Conservation (phyloP, 2,888 invertebrate species). For the Drosophila aldrichi region DNA sequence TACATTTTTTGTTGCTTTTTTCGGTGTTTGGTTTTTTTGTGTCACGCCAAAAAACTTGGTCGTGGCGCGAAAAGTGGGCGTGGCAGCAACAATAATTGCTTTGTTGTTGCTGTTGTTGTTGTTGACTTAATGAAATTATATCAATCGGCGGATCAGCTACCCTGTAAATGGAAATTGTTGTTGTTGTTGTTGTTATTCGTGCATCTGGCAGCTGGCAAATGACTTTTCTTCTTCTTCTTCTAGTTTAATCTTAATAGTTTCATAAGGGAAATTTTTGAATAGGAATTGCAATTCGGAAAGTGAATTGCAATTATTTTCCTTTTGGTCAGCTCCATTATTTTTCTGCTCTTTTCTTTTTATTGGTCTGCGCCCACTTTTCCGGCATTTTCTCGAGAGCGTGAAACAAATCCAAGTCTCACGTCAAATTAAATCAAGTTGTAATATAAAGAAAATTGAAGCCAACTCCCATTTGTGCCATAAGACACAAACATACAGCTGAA, state of each 20-base stretch:
- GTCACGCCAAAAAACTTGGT: conserved; percentile 20
- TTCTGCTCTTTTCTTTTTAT: conserved; percentile 1
- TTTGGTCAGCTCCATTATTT: conserved; percentile 11
- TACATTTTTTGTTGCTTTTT: conserved; percentile 35
- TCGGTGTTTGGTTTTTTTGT: neutral
- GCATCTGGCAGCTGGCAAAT: conserved; percentile 72
- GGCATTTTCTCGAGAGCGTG: conserved; percentile 48
- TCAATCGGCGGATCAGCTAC: conserved; percentile 62
- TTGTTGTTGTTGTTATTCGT: conserved; percentile 22
- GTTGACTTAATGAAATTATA: conserved; percentile 74
- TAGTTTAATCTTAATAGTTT: conserved; percentile 51
- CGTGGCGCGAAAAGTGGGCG: conserved; percentile 28
- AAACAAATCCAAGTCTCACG: conserved; percentile 83
- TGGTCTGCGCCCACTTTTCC: neutral
- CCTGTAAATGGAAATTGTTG: conserved; percentile 7
- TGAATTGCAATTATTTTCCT: conserved; percentile 61
- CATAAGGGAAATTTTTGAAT: conserved; percentile 56
- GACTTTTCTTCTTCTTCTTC: conserved; percentile 60
- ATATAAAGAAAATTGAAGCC: conserved; percentile 83
- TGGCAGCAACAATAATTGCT: conserved; percentile 52
- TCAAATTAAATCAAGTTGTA: conserved; percentile 85
- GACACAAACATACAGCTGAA: conserved; percentile 46
- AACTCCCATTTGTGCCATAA: conserved; percentile 83
- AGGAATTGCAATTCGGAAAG: conserved; percentile 30
- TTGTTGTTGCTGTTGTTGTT: conserved; percentile 2